These are phyloP conservation scores for Rotaria sp. DNA, from an alignment of 2,888 invertebrate species.

Conservation along the genomic window DNA sequence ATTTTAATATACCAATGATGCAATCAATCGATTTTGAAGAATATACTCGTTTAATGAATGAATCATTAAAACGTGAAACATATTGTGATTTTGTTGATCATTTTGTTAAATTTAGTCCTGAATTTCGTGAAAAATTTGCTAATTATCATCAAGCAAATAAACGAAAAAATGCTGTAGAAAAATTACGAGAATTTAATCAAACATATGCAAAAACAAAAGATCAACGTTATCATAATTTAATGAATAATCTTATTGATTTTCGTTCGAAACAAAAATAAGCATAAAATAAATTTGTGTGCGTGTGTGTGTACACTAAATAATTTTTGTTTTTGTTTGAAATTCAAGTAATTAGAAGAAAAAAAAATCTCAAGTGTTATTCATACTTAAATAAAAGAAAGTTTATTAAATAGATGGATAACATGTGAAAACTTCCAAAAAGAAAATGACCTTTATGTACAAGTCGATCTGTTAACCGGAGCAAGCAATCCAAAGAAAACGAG, in stretches of 20 bases:
- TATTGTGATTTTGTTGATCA: neutral
- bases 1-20: neutral
- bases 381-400: no score
- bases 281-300: neutral
- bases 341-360: no score
- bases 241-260: neutral
- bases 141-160: neutral
- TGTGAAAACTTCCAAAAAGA: no score
- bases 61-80: constrained; percentile 24
- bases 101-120: constrained; percentile 18
- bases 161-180: neutral
- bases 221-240: neutral
- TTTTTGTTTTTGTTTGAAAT: no score
- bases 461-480: no score
- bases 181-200: neutral
- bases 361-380: no score
- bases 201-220: neutral
- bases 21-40: neutral
- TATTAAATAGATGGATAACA: no score
- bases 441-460: no score
- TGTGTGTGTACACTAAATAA: no score
- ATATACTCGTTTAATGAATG: neutral
- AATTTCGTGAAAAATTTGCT: neutral
- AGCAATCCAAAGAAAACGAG: no score
- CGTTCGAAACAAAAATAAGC: neutral